Evolutionary conservation across 2,113 vertebrate species (phyloP).

Genomic region (Sebastes fasciatus): DNA sequence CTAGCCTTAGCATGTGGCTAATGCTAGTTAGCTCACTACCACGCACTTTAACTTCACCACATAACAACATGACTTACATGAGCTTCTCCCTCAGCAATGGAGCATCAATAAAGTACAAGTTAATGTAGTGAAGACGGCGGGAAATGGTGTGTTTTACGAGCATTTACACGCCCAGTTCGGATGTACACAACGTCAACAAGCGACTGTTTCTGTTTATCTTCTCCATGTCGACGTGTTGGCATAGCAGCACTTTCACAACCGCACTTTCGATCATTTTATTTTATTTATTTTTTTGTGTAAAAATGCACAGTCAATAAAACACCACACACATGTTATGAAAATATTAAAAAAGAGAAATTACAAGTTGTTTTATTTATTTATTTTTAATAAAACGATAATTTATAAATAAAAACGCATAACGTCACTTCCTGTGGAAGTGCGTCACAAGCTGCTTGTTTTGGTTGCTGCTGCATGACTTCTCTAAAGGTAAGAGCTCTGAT

Average conservation of each 20-base stretch:
- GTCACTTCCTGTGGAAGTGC: fast-evolving
- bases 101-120: neutral
- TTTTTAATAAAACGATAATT: neutral
- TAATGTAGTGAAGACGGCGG: neutral
- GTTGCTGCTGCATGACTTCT: slow-evolving; percentile 18
- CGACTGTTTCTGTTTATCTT: slow-evolving; percentile 83
- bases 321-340: fast-evolving
- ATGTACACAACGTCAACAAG: slow-evolving; percentile 42
- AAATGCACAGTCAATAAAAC: neutral
- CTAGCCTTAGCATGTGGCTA: slow-evolving; percentile 58
- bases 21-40: slow-evolving; percentile 40
- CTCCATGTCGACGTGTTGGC: slow-evolving; percentile 79
- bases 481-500: slow-evolving; percentile 9
- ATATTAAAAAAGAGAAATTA: neutral
- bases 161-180: slow-evolving; percentile 8
- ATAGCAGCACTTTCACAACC: neutral
- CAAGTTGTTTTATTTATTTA: neutral
- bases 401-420: neutral
- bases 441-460: slow-evolving; percentile 37
- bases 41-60: slow-evolving; percentile 51
- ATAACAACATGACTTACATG: slow-evolving; percentile 66
- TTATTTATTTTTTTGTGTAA: neutral
- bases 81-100: slow-evolving; percentile 17
- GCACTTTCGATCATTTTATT: slow-evolving; percentile 69
- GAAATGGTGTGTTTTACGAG: neutral